phyloP scores from a whole-genome alignment of 1,140 invertebrate genomes.

The Drosophila yakuba region DNA sequence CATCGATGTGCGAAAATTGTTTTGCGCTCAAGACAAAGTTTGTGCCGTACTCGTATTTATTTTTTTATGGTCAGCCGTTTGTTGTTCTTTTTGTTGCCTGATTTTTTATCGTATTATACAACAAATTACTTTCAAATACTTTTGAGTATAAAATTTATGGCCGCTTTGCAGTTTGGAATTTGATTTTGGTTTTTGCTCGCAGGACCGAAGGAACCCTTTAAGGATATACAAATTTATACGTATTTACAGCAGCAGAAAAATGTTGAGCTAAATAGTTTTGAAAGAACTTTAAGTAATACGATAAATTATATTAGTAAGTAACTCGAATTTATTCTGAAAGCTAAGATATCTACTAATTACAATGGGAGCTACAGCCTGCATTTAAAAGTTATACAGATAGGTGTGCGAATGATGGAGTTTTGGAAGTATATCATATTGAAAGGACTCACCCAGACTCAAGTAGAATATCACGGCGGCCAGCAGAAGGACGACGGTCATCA shows the following conservation, averaged over 20 bases:
- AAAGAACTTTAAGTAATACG: not conserved
- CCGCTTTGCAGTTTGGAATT: slow-evolving; percentile 43
- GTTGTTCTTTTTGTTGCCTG: slow-evolving; percentile 16
- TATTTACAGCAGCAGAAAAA: not conserved
- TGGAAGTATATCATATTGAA: not conserved
- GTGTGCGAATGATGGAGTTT: not conserved
- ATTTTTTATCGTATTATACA: slow-evolving; percentile 61
- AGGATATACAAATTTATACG: not conserved
- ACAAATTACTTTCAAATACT: slow-evolving; percentile 76
- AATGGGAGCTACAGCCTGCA: too few species aligned
- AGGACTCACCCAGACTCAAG: slow-evolving; percentile 64
- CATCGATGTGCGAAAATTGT: slow-evolving; percentile 58
- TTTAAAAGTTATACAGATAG: too few species aligned
- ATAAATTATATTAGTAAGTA: too few species aligned
- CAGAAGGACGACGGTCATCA: slow-evolving; percentile 63
- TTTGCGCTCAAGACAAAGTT: slow-evolving; percentile 62
- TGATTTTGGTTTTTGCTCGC: slow-evolving; percentile 32
- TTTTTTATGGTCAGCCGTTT: slow-evolving; percentile 64
- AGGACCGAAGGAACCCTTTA: not conserved
- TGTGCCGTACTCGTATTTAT: slow-evolving; percentile 46
- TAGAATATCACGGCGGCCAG: slow-evolving; percentile 72
- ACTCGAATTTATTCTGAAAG: too few species aligned
- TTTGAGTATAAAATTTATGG: slow-evolving; percentile 63
- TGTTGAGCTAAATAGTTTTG: not conserved
- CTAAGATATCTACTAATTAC: too few species aligned